Evolutionary conservation across 2,888 invertebrate genomes (phyloP).

Genomic region (Cheilosia impressa): DNA sequence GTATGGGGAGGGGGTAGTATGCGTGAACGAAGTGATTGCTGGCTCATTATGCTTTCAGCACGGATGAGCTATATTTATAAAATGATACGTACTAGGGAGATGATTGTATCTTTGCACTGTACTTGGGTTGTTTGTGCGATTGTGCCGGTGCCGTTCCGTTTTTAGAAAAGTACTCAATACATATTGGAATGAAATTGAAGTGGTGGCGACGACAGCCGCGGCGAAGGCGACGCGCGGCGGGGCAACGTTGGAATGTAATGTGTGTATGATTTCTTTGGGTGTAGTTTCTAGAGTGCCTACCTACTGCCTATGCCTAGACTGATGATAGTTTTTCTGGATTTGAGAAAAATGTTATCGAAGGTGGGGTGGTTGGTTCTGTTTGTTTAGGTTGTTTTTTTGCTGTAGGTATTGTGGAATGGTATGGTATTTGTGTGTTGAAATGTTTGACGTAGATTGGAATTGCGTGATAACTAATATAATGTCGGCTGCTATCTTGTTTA

Average conservation of each 20-base stretch:
- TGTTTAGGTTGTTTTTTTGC: constrained; percentile 24
- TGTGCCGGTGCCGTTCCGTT: constrained; percentile 68
- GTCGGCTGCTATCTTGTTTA: constrained; percentile 26
- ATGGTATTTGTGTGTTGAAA: constrained; percentile 21
- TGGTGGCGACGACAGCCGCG: constrained; percentile 47
- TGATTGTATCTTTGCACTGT: constrained; percentile 56
- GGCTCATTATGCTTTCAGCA: constrained; percentile 72
- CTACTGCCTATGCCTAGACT: constrained; percentile 6
- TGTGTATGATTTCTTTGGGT: constrained; percentile 55
- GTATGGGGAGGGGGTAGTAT: neutral
- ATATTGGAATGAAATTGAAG: constrained; percentile 74
- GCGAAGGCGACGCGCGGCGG: constrained; percentile 11
- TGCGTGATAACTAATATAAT: constrained; percentile 41
- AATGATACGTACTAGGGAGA: constrained; percentile 64
- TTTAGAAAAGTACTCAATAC: constrained; percentile 73
- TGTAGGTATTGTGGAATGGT: too few species aligned
- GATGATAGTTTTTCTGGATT: constrained; percentile 21
- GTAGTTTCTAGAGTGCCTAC: constrained; percentile 26
- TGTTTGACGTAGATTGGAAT: constrained; percentile 50
- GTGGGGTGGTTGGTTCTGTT: constrained; percentile 42
- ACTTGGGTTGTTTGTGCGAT: constrained; percentile 53
- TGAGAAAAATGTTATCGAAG: constrained; percentile 1
- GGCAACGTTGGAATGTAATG: constrained; percentile 43
- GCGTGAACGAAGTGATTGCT: constrained; percentile 64
- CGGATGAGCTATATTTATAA: constrained; percentile 72